Evolutionary conservation across 2,113 vertebrate genomes (phyloP).

Genomic region (Todiramphus saurophagus): DNA sequence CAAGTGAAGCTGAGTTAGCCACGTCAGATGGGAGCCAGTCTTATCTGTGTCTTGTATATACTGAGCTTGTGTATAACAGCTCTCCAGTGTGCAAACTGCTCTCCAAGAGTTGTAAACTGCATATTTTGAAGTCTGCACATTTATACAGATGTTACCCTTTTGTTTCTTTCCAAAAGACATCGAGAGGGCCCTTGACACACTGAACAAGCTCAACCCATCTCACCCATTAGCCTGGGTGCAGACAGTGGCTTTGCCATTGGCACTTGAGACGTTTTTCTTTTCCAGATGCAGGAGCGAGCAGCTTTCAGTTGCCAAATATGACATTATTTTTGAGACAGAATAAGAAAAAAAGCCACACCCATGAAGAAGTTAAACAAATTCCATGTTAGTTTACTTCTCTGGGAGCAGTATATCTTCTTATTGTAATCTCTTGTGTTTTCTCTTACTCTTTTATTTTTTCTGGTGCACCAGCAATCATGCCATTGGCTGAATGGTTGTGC

Average conservation of each 20-base stretch:
- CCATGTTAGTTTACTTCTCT: neutral
- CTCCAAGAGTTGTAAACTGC: neutral
- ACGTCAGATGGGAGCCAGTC: neutral
- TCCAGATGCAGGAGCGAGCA: neutral
- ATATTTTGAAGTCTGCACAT: neutral
- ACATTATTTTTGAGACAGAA: slow-evolving; percentile 5
- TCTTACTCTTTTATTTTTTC: neutral
- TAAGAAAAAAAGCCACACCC: neutral
- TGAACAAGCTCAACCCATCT: neutral
- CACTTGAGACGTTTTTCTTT: neutral
- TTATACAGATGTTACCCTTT: neutral
- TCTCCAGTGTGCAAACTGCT: neutral
- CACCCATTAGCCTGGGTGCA: neutral
- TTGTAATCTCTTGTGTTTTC: neutral
- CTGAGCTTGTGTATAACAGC: neutral
- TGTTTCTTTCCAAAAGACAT: neutral
- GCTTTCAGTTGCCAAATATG: neutral
- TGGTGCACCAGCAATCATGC: neutral
- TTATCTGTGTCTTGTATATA: neutral
- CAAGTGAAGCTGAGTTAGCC: neutral
- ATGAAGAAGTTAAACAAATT: neutral
- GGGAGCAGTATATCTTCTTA: neutral
- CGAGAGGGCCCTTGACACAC: neutral
- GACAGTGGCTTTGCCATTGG: neutral
- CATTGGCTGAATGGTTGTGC: neutral